Base-by-base conservation (phyloP, 2,888 invertebrate species). In the Harpagoxenus sublaevis region DNA sequence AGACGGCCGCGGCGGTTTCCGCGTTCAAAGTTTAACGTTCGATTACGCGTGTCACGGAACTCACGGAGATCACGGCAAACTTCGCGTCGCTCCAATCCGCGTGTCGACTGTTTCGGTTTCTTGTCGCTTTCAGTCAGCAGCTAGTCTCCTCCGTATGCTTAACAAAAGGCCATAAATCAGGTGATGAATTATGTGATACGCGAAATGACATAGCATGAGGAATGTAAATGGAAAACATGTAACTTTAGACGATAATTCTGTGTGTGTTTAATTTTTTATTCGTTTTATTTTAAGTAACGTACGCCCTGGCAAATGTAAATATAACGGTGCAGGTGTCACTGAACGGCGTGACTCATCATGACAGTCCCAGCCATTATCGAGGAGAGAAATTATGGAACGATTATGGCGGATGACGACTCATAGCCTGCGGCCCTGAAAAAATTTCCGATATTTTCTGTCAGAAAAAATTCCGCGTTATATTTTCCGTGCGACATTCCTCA, bases 301-400 rank as follows among this genome's bases (percentile, higher is more conserved):
- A 9, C 18, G 28, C 3, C 53, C 28, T 18, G 77, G 4, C 18
- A 4, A 66, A 77, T 65, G 39, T 55, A 77, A 77, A 77, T 77
- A 65, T 42, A 18, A 42, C 28, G 8, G 65, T 28, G 42, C 53
- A 65, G 53, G 65, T 77, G 77, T 77, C 77, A 77, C 53, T 55
- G 65, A 65, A 77, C 77, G 51, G 31, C 18, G 28, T 65, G 75
- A 77, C 75, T 77, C 77, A 77, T 0, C 35, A 35, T 18, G 39
- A 66, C 18, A 39, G 53, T 55, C 39, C 3, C 53, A 66, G 45
- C 42, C 51, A 66, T 77, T 39, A 45, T 39, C 53, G 53, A 42
- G 18, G 15, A 39, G 28, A 53, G 65, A 53, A 77, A 28, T 77
- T 23, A 63, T 74, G 48, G 35, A 39, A 75, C 28, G 63, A 65